Conservation (phyloP, 2,888 invertebrate genomes). For the Lymantria monacha region DNA sequence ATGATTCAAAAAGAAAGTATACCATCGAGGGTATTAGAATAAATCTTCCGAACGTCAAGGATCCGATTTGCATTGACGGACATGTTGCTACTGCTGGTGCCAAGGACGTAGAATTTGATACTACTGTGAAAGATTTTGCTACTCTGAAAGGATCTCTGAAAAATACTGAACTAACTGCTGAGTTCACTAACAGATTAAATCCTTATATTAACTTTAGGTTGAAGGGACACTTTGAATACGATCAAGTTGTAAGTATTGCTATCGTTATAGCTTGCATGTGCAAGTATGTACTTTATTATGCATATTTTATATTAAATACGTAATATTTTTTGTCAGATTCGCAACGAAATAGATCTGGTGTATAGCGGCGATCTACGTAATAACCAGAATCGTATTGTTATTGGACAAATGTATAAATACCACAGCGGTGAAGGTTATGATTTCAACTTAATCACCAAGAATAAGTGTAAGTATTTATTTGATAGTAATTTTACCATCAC, state of each 20-base stretch:
- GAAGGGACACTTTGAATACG: conserved; percentile 77
- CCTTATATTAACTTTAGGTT: conserved; percentile 83
- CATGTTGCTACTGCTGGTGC: conserved; percentile 47
- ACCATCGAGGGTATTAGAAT: conserved; percentile 82
- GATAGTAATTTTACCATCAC: neutral
- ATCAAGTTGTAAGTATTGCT: conserved; percentile 55
- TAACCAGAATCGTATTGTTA: conserved; percentile 78
- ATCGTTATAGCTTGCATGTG: neutral
- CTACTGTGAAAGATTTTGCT: conserved; percentile 74
- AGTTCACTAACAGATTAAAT: conserved; percentile 83
- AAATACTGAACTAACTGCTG: conserved; percentile 66
- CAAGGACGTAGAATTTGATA: conserved; percentile 65
- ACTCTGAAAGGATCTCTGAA: conserved; percentile 71
- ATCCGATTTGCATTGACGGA: conserved; percentile 76
- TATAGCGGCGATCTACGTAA: conserved; percentile 83
- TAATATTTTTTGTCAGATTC: conserved; percentile 37
- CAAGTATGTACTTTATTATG: neutral
- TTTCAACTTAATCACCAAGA: conserved; percentile 76
- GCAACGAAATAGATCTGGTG: conserved; percentile 78
- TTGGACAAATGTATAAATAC: conserved; percentile 69
- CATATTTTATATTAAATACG: neutral
- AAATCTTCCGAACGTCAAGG: conserved; percentile 60
- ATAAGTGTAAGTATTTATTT: conserved; percentile 63
- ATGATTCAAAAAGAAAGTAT: conserved; percentile 73
- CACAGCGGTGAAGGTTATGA: conserved; percentile 56